Percentiles rank a stretch among this genome's conserved stretches.
Conservation (phyloP, 1,140 invertebrate genomes). For the Mactra quadrangularis region DNA sequence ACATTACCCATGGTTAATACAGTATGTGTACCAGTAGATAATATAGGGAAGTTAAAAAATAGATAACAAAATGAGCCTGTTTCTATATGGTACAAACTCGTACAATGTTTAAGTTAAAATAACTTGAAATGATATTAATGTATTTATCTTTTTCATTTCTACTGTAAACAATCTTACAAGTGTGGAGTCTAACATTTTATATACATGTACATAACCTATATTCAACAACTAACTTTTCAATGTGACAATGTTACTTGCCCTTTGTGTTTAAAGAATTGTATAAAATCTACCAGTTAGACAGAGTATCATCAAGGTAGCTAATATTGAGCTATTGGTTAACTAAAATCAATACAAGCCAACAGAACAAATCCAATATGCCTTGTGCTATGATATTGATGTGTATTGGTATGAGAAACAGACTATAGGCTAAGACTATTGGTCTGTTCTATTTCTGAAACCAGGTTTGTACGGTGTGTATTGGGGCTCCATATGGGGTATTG, state of each 20-base stretch:
- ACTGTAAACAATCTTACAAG: too few relatives aligned
- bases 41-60: too few relatives aligned
- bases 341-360: constrained; percentile 40
- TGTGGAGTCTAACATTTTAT: too few relatives aligned
- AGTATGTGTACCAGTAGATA: too few relatives aligned
- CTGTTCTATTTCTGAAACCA: constrained; percentile 55
- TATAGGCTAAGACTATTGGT: constrained; percentile 56
- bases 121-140: too few relatives aligned
- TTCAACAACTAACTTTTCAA: too few relatives aligned
- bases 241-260: constrained; percentile 21
- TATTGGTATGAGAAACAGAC: constrained; percentile 35
- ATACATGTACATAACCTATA: too few relatives aligned
- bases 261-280: constrained; percentile 12
- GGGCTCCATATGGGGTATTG: background rate
- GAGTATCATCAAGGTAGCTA: constrained; percentile 41
- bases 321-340: constrained; percentile 44
- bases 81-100: too few relatives aligned
- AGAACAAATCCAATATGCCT: constrained; percentile 41
- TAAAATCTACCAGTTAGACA: constrained; percentile 24
- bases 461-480: constrained; percentile 44
- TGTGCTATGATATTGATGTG: constrained; percentile 33
- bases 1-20: too few relatives aligned
- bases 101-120: too few relatives aligned
- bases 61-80: too few relatives aligned
- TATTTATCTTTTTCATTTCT: too few relatives aligned